Conservation (phyloP, 1,140 invertebrate genomes). For the Scylla paramamosain region DNA sequence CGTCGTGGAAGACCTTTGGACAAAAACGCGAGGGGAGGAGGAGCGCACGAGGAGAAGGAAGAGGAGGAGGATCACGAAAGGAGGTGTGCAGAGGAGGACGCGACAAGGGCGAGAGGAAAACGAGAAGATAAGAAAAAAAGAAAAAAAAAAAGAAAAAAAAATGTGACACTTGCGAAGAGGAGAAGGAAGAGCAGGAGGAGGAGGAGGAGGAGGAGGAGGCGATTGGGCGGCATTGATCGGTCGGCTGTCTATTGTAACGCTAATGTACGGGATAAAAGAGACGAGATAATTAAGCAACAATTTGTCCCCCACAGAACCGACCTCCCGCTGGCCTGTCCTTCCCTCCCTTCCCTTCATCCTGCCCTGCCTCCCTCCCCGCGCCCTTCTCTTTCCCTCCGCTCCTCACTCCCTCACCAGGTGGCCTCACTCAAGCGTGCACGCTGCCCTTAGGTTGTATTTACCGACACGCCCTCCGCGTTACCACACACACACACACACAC, state of each 20-base stretch:
- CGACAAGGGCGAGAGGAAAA: not conserved
- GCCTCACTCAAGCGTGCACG: not conserved
- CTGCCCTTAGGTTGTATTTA: not conserved
- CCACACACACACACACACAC: not conserved
- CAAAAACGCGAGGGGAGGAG: not conserved
- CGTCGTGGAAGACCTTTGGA: not conserved
- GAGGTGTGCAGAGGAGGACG: not conserved
- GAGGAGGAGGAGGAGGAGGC: not conserved
- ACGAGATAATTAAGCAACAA: constrained; percentile 23
- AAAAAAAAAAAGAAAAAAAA: not conserved
- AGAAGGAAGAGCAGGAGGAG: not conserved
- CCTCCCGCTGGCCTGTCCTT: not conserved
- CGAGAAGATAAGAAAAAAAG: not conserved
- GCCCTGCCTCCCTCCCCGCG: not conserved
- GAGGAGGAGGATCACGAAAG: not conserved
- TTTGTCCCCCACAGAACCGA: not conserved
- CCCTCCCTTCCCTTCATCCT: not conserved
- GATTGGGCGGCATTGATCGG: not conserved
- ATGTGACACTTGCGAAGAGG: not conserved
- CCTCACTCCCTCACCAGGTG: not conserved
- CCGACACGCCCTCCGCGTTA: no score
- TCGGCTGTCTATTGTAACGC: not conserved
- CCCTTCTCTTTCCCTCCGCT: not conserved
- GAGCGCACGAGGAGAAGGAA: not conserved
- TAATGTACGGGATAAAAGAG: not conserved